Evolutionary conservation across 1,140 invertebrate genomes (phyloP).

Genomic region (Conus betulinus): DNA sequence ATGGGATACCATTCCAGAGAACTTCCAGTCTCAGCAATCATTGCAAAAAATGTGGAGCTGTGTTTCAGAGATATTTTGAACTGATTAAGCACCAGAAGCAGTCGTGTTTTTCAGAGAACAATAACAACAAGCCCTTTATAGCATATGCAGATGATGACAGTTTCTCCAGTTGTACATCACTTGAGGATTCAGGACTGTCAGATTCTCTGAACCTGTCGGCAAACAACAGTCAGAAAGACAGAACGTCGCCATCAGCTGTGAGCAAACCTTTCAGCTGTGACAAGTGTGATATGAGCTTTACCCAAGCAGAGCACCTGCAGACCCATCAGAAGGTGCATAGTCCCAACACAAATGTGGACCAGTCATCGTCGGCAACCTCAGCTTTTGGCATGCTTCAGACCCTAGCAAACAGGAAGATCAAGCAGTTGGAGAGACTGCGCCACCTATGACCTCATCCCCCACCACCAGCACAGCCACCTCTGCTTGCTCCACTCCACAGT

Average conservation of each 20-base stretch:
- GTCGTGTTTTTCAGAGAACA: conserved; percentile 84
- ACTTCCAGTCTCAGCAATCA: conserved; percentile 98
- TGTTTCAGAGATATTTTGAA: conserved; percentile 99
- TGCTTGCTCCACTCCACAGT: conserved; percentile 12
- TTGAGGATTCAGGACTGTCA: conserved; percentile 65
- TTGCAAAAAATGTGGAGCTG: conserved; percentile 98
- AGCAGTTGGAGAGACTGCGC: conserved; percentile 45
- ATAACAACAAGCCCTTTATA: conserved; percentile 45
- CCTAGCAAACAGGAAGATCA: conserved; percentile 80
- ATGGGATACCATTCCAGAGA: conserved; percentile 85
- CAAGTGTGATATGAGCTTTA: conserved; percentile 94
- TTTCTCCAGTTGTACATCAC: conserved; percentile 60
- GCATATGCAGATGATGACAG: conserved; percentile 61
- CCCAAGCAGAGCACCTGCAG: conserved; percentile 91
- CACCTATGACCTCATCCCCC: conserved; percentile 38
- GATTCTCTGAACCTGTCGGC: conserved; percentile 43
- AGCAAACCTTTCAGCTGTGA: conserved; percentile 81
- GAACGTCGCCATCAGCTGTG: neutral
- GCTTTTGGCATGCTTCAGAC: conserved; percentile 95
- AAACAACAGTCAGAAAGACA: conserved; percentile 33
- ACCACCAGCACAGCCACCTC: conserved; percentile 9
- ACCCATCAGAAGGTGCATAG: conserved; percentile 97
- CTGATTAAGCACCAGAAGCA: conserved; percentile 99
- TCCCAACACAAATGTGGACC: conserved; percentile 95
- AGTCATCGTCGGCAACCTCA: conserved; percentile 84